Evolutionary conservation across 2,113 vertebrate genomes (phyloP), one percentile per base, ranked within the genome.

Genomic region (Gadus macrocephalus): DNA sequence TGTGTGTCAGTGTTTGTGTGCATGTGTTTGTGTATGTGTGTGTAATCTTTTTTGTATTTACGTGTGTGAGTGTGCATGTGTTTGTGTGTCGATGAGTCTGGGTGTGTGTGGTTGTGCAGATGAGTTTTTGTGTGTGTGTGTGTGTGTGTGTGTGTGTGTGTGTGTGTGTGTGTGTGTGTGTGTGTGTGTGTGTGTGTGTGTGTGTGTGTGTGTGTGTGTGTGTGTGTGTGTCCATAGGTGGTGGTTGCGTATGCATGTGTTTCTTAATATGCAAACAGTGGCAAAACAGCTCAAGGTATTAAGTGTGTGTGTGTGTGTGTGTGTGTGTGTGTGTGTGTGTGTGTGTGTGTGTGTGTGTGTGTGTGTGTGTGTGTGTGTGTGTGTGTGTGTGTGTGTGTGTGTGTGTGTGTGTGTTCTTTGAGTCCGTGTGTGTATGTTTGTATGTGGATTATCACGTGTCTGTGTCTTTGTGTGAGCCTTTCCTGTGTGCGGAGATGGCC

Each of bases 211-310:
- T 35, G 31, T 35, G 31, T 35, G 31, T 5, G 6, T 4, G 6
- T 35, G 31, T 5, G 6, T 35, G 31, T 35, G 31, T 35, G 31
- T 35, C 31, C 31, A 35, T 35, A 35, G 31, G 31, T 35, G 31
- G 31, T 35, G 31, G 31, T 63, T 60, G 49, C 67, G 68, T 80
- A 20, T 73, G 64, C 19, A 56, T 67, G 75, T 72, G 68, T 80
- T 72, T 85, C 70, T 78, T 83, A 67, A 78, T 76, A 74, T 83
- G 77, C 81, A 85, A 83, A 78, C 53, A 79, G 42, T 79, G 72
- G 64, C 67, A 81, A 77, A 79, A 67, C 14, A 3, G 58, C 58
- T n/a, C 60, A 27, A 14, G 20, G 19, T 22, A n/a, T n/a, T 62
- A 2, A 71, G 60, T 71, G 16, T 76, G 56, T 80, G 27, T 72